Evolutionary conservation across 1,140 invertebrate species (phyloP).

Genomic region (Bombus picipes): DNA sequence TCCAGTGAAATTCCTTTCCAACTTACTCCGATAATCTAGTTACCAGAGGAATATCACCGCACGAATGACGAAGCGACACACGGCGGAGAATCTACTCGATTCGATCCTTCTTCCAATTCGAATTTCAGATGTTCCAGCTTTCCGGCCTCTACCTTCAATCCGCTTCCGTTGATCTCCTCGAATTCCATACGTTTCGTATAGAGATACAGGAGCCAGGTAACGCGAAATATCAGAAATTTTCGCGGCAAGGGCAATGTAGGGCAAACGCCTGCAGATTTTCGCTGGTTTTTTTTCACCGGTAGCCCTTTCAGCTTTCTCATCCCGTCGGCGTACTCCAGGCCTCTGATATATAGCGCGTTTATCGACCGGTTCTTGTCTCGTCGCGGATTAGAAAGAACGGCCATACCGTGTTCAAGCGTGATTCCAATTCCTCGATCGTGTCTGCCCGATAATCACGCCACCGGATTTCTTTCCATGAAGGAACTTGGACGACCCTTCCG

Average conservation of each 20-base stretch:
- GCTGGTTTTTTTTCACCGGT: neutral
- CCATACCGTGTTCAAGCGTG: slow-evolving; percentile 36
- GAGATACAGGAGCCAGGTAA: neutral
- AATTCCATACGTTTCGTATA: slow-evolving; percentile 7
- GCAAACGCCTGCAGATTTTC: slow-evolving; percentile 36
- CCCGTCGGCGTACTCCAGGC: slow-evolving; percentile 39
- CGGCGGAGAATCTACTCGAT: neutral
- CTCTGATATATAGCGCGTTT: slow-evolving; percentile 59
- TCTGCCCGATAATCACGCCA: slow-evolving; percentile 39
- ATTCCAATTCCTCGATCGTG: slow-evolving; percentile 53
- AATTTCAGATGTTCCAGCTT: slow-evolving; percentile 1
- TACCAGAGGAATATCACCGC: neutral
- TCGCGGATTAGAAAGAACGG: slow-evolving; percentile 63
- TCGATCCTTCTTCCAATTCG: slow-evolving; percentile 15
- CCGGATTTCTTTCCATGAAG: slow-evolving; percentile 45
- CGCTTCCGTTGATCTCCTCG: slow-evolving; percentile 13
- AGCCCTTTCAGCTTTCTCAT: slow-evolving; percentile 45
- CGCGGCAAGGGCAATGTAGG: slow-evolving; percentile 27
- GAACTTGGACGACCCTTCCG: slow-evolving; percentile 26
- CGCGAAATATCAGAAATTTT: slow-evolving; percentile 39
- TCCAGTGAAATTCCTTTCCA: neutral
- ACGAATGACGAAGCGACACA: neutral
- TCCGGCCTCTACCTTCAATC: neutral
- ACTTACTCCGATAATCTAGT: slow-evolving; percentile 3
- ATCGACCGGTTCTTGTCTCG: slow-evolving; percentile 61